Percentiles rank a stretch among this genome's conserved stretches.
Evolutionary conservation across 1,140 invertebrate genomes (phyloP).

Genomic region (Calephelis nemesis): DNA sequence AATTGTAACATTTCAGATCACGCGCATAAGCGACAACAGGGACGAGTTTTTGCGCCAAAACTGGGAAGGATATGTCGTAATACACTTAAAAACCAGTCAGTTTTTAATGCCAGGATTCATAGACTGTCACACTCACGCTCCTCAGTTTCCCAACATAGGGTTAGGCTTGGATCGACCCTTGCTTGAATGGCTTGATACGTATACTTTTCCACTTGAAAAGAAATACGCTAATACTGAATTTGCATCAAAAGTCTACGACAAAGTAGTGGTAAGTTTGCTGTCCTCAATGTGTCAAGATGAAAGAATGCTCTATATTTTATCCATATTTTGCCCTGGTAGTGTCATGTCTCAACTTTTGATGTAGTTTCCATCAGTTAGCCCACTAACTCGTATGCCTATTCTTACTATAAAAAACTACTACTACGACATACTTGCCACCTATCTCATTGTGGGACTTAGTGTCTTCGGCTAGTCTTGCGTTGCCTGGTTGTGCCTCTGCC

Average conservation of each 20-base stretch:
- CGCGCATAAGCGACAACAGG: neutral
- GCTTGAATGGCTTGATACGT: slow-evolving; percentile 91
- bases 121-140: slow-evolving; percentile 94
- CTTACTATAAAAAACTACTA: too few relatives aligned
- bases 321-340: too few relatives aligned
- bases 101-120: slow-evolving; percentile 93
- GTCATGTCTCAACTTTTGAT: too few relatives aligned
- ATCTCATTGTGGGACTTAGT: too few relatives aligned
- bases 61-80: slow-evolving; percentile 10
- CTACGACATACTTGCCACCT: too few relatives aligned
- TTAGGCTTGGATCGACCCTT: slow-evolving; percentile 88
- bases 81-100: slow-evolving; percentile 78
- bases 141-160: slow-evolving; percentile 92
- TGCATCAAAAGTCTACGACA: slow-evolving; percentile 85
- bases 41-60: neutral
- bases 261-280: slow-evolving; percentile 86
- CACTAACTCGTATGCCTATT: too few relatives aligned
- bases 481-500: too few relatives aligned
- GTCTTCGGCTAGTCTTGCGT: too few relatives aligned
- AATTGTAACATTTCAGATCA: neutral
- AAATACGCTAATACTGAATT: slow-evolving; percentile 85
- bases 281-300: too few relatives aligned
- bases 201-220: slow-evolving; percentile 92
- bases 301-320: too few relatives aligned
- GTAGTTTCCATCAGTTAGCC: too few relatives aligned